phyloP scores from a whole-genome alignment of 2,888 invertebrate species.

The Drosophila kuntzei region DNA sequence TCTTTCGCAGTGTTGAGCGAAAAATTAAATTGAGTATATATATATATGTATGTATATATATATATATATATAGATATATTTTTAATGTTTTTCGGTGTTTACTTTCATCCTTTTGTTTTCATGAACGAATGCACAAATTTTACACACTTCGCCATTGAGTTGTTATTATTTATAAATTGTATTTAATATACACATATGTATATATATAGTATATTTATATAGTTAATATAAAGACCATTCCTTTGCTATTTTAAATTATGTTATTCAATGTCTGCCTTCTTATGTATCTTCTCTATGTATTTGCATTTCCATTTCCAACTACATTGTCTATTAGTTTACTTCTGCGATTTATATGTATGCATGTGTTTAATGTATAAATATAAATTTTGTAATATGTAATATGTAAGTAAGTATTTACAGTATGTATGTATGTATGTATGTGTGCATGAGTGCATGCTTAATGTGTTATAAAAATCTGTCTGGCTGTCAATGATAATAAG shows the following conservation, averaged over 20 bases:
- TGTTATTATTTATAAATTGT: slow-evolving; percentile 80
- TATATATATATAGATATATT: slow-evolving; percentile 72
- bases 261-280: slow-evolving; percentile 55
- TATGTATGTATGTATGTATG: slow-evolving; percentile 23
- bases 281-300: slow-evolving; percentile 47
- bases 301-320: slow-evolving; percentile 47
- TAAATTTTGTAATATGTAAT: slow-evolving; percentile 43
- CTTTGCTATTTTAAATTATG: slow-evolving; percentile 77
- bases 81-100: slow-evolving; percentile 83
- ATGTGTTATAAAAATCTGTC: slow-evolving; percentile 22
- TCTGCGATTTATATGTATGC: slow-evolving; percentile 59
- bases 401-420: slow-evolving; percentile 43
- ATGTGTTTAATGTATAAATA: slow-evolving; percentile 60
- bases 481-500: slow-evolving; percentile 27
- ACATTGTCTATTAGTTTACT: slow-evolving; percentile 72
- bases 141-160: slow-evolving; percentile 78
- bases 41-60: slow-evolving; percentile 54
- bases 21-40: slow-evolving; percentile 77
- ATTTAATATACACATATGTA: slow-evolving; percentile 81
- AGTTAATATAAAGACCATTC: slow-evolving; percentile 74
- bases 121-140: slow-evolving; percentile 81
- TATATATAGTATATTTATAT: slow-evolving; percentile 71
- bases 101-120: slow-evolving; percentile 84
- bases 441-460: slow-evolving; percentile 34
- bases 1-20: slow-evolving; percentile 57